Base-by-base conservation (phyloP, 2,888 invertebrate species). In the Volucella bombylans region DNA sequence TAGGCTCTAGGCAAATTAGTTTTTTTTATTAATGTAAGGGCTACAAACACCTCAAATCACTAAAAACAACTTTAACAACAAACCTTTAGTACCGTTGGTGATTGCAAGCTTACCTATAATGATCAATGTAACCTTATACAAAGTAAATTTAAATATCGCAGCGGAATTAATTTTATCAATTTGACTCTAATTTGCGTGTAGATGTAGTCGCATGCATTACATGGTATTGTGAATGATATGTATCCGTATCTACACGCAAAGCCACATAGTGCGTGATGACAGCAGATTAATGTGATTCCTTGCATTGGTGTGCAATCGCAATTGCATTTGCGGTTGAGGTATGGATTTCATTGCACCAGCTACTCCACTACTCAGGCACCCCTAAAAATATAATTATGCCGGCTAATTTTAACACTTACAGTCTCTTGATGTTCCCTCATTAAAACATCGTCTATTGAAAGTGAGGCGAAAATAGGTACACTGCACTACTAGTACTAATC, bases 341-440 rank as follows among this genome's bases (percentile, higher is more conserved):
- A 14, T 76, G 15, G 15, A 67, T 67, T 67, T 67, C 74, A 67
- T 18, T 76, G 67, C 67, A 65, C 57, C 8, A 8, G 0, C 41
- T 10, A 4, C 18, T 23, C 6, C 4, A 18, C 18, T 6, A 10
- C 38, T 61, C 47, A n/a, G 39, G 15, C 4, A 23, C 0, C 18
- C 18, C 50, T 67, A 72, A 67, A 71, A 82, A 72, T 82, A 82
- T 43, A 31, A n/a, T 41, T 15, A 4, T 71, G 12, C 23, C 31
- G 14, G 61, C 72, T 73, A 72, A 82, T 55, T 82, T 45, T 78
- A 67, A 10, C 49, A 67, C 6, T n/a, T 31, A 11, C 31, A 78
- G 61, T 61, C 59, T 55, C 72, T 78, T 54, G 31, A 23, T 55
- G 10, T 52, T 59, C 18, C 65, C 55, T 23, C 72, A 72, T 76